These are phyloP conservation scores for Agelaius tricolor DNA, from an alignment of 2,113 vertebrate genomes.

Conservation along the genomic window DNA sequence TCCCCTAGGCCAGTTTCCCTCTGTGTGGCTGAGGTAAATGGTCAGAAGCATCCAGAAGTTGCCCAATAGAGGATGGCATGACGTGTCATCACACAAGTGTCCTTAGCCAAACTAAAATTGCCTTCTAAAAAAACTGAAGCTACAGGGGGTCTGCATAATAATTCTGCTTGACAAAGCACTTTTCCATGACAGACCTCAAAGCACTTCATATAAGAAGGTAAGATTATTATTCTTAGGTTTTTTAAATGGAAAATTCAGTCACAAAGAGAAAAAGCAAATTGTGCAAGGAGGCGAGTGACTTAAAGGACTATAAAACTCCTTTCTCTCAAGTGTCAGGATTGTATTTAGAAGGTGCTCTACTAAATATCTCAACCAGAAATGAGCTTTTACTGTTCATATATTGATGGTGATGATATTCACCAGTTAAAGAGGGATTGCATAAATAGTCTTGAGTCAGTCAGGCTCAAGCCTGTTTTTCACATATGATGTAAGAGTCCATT, in stretches of 20 bases:
- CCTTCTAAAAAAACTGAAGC: neutral
- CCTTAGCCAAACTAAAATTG: neutral
- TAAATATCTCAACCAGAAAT: constrained; percentile 10
- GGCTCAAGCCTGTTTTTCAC: neutral
- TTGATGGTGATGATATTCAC: neutral
- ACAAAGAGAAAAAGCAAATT: neutral
- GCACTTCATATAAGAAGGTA: neutral
- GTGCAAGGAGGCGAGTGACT: neutral
- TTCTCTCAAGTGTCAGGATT: neutral
- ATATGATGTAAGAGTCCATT: neutral
- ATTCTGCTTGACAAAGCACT: neutral
- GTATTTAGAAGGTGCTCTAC: neutral
- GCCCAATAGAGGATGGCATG: neutral
- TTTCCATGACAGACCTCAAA: neutral
- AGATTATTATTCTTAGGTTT: neutral
- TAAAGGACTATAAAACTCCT: neutral
- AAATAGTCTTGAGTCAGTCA: neutral
- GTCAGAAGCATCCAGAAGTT: neutral
- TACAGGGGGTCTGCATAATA: neutral
- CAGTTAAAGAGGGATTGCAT: neutral
- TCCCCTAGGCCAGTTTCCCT: neutral
- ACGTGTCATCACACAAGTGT: neutral
- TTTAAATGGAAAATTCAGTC: neutral
- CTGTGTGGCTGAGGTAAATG: neutral
- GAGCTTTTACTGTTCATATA: constrained; percentile 15